Evolutionary conservation across 1,140 invertebrate genomes (phyloP).

Genomic region (Drosophila virilis): DNA sequence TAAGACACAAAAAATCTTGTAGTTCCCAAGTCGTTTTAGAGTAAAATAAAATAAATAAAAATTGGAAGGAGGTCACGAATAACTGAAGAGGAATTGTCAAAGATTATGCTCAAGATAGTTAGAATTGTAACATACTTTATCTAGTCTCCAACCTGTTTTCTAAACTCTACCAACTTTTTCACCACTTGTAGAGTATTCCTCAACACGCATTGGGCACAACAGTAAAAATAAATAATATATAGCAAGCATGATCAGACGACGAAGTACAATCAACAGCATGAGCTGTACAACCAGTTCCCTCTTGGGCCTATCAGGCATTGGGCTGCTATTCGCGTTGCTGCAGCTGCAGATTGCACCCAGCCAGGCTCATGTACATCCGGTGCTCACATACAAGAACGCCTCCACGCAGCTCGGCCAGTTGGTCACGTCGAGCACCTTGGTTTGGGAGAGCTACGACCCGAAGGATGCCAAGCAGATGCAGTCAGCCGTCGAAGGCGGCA

Average conservation of each 20-base stretch:
- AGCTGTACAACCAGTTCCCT: not conserved
- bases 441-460: constrained; percentile 85
- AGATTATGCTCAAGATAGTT: too few species aligned
- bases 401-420: constrained; percentile 80
- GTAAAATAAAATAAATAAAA: too few species aligned
- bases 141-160: not conserved
- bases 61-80: too few species aligned
- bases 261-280: constrained; percentile 57
- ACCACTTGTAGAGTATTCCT: constrained; percentile 43
- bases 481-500: constrained; percentile 86
- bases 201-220: constrained; percentile 36
- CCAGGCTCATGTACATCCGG: constrained; percentile 56
- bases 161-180: not conserved
- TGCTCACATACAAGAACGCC: constrained; percentile 70
- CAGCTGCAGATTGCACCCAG: constrained; percentile 32
- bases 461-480: constrained; percentile 84
- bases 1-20: too few species aligned
- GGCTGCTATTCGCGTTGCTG: constrained; percentile 37
- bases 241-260: constrained; percentile 50
- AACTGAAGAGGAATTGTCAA: too few species aligned
- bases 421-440: constrained; percentile 86
- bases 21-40: not conserved
- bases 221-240: not conserved
- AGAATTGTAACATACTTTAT: not conserved
- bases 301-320: not conserved